Conservation (phyloP, 2,113 vertebrate genomes). For the Catharus bicknelli region DNA sequence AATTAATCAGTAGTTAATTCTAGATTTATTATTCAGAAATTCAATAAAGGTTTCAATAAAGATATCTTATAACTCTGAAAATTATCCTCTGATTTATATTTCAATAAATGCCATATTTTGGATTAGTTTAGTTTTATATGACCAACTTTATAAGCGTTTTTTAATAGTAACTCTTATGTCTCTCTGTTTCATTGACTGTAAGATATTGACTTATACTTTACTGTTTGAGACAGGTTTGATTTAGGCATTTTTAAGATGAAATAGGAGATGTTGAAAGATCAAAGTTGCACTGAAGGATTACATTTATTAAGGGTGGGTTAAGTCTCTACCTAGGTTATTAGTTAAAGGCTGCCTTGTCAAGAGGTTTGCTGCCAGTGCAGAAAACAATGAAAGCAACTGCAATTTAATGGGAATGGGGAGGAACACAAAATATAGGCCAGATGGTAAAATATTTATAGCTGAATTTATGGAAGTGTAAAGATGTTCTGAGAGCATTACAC, state of each 20-base stretch:
- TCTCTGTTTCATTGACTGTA: neutral
- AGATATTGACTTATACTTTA: neutral
- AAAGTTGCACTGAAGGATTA: neutral
- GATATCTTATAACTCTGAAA: neutral
- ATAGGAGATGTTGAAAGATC: neutral
- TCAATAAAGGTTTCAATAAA: neutral
- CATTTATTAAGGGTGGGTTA: neutral
- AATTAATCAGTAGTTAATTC: neutral
- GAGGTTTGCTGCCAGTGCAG: neutral
- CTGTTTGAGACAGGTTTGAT: neutral
- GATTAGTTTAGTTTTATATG: neutral
- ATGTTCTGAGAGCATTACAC: neutral
- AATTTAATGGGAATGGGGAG: neutral
- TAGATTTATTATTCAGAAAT: neutral
- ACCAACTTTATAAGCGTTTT: neutral
- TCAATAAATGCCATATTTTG: neutral
- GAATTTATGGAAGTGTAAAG: conserved; percentile 1
- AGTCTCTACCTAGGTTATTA: neutral
- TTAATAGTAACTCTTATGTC: neutral
- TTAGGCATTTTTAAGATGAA: neutral
- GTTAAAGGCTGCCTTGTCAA: neutral
- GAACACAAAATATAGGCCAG: neutral
- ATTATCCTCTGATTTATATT: neutral
- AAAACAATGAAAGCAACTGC: neutral
- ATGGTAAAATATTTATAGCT: conserved; percentile 12